Base-by-base conservation (phyloP, 2,888 invertebrate genomes). In the Caenorhabditis sp. region DNA sequence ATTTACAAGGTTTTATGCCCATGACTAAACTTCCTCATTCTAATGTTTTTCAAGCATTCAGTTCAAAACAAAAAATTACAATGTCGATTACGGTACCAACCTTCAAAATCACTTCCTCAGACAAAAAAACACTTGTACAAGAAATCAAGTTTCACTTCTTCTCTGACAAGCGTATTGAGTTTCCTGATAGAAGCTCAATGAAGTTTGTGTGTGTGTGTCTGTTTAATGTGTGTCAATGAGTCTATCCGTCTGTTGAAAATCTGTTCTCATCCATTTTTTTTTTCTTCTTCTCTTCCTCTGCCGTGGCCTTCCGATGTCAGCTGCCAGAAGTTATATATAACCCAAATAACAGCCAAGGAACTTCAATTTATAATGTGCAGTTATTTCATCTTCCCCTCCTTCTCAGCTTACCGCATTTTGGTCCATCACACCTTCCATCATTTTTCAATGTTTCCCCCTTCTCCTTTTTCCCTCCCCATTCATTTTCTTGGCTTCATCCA, bases 271-370 rank as follows among this genome's bases (percentile, higher is more conserved):
- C 70, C 66, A 2, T 19, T 41, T 26, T 26, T 31, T 63, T 44
- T 69, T 69, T 44, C 54, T 54, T 54, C 26, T 54, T 14, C 5
- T 54, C 54, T 49, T 14, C 31, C 63, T 44, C 41, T 69, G 51
- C 49, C 41, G 28, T 24, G 49, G 47, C 35, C 24, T 70, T 63
- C 7, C 7, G 19, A 69, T 70, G 77, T 70, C 77, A 77, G 77
- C 77, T 77, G 77, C 77, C 77, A 68, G 35, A 70, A 70, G 70
- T 70, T 77, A 77, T 77, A 77, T 77, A 70, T 77, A 77, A 77
- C 77, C 63, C 70, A 61, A 58, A 77, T 77, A 77, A 70, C 70
- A 77, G 49, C 35, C 51, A 44, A 51, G 61, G 77, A 69, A 69
- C 77, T 70, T 77, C 70, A 69, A 77, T 69, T 69, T 69, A 69